Percentiles rank a stretch among this genome's conserved stretches.
Evolutionary conservation across 1,140 invertebrate genomes (phyloP).

Genomic region (Hyles vespertilio): DNA sequence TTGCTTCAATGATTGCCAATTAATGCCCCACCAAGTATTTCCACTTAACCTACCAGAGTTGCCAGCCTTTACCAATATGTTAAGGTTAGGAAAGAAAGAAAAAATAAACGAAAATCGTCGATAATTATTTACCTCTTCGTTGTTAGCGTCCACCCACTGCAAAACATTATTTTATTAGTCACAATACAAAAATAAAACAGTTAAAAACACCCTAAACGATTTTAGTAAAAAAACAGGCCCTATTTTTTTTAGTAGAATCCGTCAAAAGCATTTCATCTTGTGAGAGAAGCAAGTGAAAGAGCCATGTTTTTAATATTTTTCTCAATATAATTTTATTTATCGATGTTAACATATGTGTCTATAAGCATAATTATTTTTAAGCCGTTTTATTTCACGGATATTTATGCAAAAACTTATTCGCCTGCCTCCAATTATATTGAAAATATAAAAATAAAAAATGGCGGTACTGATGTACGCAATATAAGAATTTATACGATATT

Average conservation of each 20-base stretch:
- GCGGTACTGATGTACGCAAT: no score
- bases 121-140: conserved; percentile 77
- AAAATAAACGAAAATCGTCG: conserved; percentile 20
- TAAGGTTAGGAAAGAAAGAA: conserved; percentile 11
- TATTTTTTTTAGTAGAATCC: neutral
- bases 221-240: conserved; percentile 1
- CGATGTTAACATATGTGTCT: no score
- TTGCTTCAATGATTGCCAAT: no score
- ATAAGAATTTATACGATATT: no score
- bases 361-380: no score
- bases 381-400: no score
- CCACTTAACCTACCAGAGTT: neutral
- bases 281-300: conserved; percentile 27
- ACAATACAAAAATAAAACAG: conserved; percentile 55
- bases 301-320: conserved; percentile 11
- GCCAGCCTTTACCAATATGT: conserved; percentile 7
- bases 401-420: conserved; percentile 6
- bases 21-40: no score
- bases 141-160: conserved; percentile 81
- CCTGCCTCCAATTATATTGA: no score
- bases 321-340: conserved; percentile 13
- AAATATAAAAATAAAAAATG: no score
- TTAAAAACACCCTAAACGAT: conserved; percentile 14
- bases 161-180: conserved; percentile 70
- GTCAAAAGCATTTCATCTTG: conserved; percentile 28